These are phyloP conservation scores for Scrobipalpa costella DNA, from an alignment of 2,888 invertebrate genomes.

Conservation along the genomic window DNA sequence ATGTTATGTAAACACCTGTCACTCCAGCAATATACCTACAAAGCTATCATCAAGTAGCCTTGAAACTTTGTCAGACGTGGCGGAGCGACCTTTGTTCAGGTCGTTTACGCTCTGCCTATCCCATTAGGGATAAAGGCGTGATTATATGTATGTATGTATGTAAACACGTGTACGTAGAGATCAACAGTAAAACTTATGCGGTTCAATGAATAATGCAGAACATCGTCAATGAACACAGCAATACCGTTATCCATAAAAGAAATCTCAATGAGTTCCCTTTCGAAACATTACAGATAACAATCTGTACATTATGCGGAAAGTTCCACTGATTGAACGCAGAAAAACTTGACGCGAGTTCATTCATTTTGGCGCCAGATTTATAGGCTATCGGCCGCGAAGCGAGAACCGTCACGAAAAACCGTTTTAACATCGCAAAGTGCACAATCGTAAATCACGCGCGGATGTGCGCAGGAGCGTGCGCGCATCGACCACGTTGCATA, in stretches of 20 bases:
- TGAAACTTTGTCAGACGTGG: too few relatives aligned
- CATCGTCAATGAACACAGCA: constrained; percentile 26
- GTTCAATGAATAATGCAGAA: constrained; percentile 22
- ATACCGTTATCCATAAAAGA: constrained; percentile 36
- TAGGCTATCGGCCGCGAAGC: constrained; percentile 65
- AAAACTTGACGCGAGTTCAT: constrained; percentile 66
- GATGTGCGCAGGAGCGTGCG: constrained; percentile 48
- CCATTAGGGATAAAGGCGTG: too few relatives aligned
- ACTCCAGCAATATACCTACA: too few relatives aligned
- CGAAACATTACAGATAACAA: constrained; percentile 45
- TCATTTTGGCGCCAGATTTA: constrained; percentile 77
- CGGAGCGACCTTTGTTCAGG: too few relatives aligned
- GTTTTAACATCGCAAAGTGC: constrained; percentile 65
- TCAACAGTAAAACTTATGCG: constrained; percentile 14
- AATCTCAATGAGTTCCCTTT: constrained; percentile 36
- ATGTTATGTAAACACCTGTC: too few relatives aligned
- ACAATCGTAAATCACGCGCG: constrained; percentile 68
- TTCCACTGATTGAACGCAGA: constrained; percentile 36
- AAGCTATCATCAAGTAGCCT: too few relatives aligned
- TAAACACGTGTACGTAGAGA: not conserved
- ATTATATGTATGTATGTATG: too few relatives aligned
- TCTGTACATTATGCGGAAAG: constrained; percentile 32
- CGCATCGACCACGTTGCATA: constrained; percentile 64
- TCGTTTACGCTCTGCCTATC: too few relatives aligned
- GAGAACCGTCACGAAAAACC: constrained; percentile 67